Percentiles rank a stretch among this genome's conserved stretches.
Evolutionary conservation across 2,113 vertebrate genomes (phyloP).

Genomic region (Noctilio leporinus): DNA sequence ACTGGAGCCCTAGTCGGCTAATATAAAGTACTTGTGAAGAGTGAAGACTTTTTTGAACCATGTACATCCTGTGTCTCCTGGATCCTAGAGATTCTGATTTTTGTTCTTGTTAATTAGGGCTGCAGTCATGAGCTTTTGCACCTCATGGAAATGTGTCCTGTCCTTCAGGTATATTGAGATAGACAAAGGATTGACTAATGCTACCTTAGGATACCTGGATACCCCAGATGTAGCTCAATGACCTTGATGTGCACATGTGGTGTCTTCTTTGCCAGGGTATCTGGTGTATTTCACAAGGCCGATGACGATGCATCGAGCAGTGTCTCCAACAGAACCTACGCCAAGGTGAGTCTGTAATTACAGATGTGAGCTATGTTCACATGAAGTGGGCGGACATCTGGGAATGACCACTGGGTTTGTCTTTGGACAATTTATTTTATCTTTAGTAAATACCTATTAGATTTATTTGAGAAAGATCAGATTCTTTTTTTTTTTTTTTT

Average conservation of each 20-base stretch:
- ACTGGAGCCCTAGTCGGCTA: background rate
- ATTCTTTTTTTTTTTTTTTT: no score
- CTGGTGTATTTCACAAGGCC: conserved; percentile 97
- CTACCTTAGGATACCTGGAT: background rate
- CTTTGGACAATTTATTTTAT: background rate
- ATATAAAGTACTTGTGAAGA: background rate
- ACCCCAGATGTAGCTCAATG: background rate
- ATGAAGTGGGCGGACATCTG: background rate
- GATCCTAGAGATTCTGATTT: background rate
- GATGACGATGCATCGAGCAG: conserved; percentile 93
- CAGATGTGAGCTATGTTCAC: background rate
- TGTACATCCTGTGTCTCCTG: background rate
- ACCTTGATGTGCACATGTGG: background rate
- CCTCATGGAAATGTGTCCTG: background rate
- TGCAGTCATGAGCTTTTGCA: background rate
- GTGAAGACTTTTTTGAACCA: background rate
- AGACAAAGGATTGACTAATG: background rate
- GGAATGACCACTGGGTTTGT: background rate
- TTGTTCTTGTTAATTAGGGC: background rate
- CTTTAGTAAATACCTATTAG: background rate
- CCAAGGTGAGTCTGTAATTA: conserved; percentile 83
- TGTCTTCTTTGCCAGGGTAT: conserved; percentile 81
- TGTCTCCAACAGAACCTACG: conserved; percentile 92
- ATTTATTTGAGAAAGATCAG: background rate
- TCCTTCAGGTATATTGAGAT: background rate